These are phyloP conservation scores for Aphelenchoides avenae DNA, from an alignment of 1,140 invertebrate genomes.

Conservation along the genomic window DNA sequence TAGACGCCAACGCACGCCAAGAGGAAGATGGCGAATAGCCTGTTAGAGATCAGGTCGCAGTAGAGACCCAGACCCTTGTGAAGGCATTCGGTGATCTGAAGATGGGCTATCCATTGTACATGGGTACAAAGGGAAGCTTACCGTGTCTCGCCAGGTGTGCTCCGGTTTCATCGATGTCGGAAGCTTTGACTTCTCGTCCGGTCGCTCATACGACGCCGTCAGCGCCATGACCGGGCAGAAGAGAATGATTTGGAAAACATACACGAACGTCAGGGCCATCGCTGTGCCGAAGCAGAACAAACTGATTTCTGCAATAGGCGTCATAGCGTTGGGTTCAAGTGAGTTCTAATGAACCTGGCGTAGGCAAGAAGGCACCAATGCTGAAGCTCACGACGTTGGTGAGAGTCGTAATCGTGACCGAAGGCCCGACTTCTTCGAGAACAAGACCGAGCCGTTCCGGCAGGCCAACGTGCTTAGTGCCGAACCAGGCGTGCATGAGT, in stretches of 20 bases:
- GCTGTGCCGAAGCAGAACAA: conserved; percentile 42
- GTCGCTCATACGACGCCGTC: conserved; percentile 7
- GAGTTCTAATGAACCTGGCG: conserved; percentile 60
- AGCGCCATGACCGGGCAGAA: conserved; percentile 28
- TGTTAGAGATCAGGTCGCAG: conserved; percentile 36
- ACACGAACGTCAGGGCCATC: conserved; percentile 30
- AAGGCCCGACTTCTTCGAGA: conserved; percentile 79
- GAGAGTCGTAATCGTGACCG: conserved; percentile 91
- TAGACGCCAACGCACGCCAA: conserved; percentile 21
- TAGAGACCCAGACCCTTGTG: conserved; percentile 25
- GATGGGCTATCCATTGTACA: too few species aligned
- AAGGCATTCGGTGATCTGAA: neutral
- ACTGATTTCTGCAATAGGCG: conserved; percentile 29
- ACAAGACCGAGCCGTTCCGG: conserved; percentile 34
- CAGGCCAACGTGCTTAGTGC: conserved; percentile 17
- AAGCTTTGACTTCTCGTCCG: neutral
- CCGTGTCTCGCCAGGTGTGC: neutral
- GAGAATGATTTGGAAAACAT: conserved; percentile 24
- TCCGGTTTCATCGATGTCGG: neutral
- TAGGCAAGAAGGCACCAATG: conserved; percentile 87
- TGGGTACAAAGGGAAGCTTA: too few species aligned
- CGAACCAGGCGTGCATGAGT: conserved; percentile 44
- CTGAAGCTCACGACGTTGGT: conserved; percentile 95
- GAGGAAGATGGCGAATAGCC: conserved; percentile 23
- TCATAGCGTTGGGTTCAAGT: neutral